Conservation (phyloP, 2,888 invertebrate genomes). For the Willowsia nigromaculata region DNA sequence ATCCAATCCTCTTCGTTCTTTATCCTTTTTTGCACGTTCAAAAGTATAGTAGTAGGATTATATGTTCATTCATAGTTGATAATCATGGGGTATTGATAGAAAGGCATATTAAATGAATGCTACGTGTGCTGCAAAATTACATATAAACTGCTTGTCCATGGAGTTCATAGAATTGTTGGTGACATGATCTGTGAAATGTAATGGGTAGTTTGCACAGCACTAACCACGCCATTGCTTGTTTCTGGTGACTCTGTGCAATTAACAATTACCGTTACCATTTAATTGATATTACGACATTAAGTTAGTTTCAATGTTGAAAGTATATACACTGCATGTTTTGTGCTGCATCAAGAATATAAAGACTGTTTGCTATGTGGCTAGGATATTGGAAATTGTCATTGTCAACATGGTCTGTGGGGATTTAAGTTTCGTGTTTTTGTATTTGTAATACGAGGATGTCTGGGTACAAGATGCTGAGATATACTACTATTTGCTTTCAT, state of each 20-base stretch:
- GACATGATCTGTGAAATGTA: neutral
- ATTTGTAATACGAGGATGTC: neutral
- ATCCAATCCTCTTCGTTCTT: too few species aligned
- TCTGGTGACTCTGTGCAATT: neutral
- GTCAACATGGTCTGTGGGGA: neutral
- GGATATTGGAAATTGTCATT: neutral
- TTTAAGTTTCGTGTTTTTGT: neutral
- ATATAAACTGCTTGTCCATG: too few species aligned
- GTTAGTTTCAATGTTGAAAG: neutral
- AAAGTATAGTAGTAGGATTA: too few species aligned
- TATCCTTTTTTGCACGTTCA: too few species aligned
- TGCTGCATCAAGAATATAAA: too few species aligned
- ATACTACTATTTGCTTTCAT: neutral
- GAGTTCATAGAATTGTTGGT: too few species aligned
- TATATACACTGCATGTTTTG: too few species aligned
- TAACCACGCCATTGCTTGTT: neutral
- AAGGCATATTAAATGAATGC: too few species aligned
- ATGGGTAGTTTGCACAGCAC: neutral
- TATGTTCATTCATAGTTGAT: too few species aligned
- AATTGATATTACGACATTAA: neutral
- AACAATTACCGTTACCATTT: neutral
- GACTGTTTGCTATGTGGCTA: neutral
- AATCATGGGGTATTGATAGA: too few species aligned
- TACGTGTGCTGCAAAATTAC: too few species aligned
- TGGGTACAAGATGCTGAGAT: neutral